A percentile compares a stretch with the other conserved stretches of the same genome.
These are phyloP conservation scores for Ceratosolen fusciceps DNA, from an alignment of 1,140 invertebrate genomes.

Conservation along the genomic window DNA sequence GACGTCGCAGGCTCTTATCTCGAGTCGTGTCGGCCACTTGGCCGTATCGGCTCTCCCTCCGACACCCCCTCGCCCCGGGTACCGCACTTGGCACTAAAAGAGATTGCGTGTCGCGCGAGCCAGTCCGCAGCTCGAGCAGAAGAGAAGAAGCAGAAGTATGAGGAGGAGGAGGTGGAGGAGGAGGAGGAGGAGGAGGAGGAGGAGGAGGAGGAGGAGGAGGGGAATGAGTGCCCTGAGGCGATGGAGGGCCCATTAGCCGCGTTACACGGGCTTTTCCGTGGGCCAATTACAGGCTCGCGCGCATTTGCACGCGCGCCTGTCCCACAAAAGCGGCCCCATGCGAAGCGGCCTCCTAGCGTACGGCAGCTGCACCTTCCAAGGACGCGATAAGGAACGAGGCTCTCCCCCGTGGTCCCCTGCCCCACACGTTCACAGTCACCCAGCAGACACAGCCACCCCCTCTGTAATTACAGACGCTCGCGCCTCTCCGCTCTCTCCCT, in stretches of 20 bases:
- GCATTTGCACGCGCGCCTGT: slow-evolving; percentile 56
- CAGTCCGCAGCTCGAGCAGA: too few relatives aligned
- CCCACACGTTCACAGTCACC: not conserved
- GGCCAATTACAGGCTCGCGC: not conserved
- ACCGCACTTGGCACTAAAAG: slow-evolving; percentile 54
- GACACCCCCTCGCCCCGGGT: not conserved
- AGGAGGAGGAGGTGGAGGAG: slow-evolving; percentile 59
- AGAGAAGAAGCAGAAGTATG: not conserved
- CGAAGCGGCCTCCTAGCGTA: slow-evolving; percentile 1
- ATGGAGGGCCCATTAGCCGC: slow-evolving; percentile 67
- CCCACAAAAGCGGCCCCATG: slow-evolving; percentile 50
- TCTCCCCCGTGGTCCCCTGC: not conserved
- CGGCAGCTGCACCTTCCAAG: slow-evolving; percentile 24
- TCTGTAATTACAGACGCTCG: not conserved
- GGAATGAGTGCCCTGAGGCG: slow-evolving; percentile 50
- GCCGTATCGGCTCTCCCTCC: not conserved
- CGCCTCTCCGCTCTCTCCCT: not conserved
- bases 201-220: not conserved
- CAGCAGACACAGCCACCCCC: not conserved
- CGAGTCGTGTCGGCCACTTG: not conserved
- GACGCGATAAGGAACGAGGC: not conserved
- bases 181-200: slow-evolving; percentile 3
- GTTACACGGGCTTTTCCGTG: slow-evolving; percentile 54
- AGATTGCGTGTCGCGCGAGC: slow-evolving; percentile 61
- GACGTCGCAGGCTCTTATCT: not conserved